phyloP scores from a whole-genome alignment of 2,888 invertebrate species.

The Scaptomyza reducta region DNA sequence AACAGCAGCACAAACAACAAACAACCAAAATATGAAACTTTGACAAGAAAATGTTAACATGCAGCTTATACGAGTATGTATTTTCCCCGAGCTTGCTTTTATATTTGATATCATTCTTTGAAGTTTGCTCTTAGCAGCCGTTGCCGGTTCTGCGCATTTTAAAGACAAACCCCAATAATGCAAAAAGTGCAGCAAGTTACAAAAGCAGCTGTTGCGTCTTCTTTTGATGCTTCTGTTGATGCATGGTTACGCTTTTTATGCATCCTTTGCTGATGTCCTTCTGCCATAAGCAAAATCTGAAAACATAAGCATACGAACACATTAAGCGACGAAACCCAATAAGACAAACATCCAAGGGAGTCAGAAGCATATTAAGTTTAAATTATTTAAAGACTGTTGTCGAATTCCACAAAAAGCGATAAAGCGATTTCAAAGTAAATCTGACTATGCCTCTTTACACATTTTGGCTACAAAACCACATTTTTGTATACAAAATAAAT shows the following conservation, averaged over 20 bases:
- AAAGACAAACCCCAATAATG: constrained; percentile 48
- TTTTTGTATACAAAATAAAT: too few relatives aligned
- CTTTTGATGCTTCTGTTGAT: constrained; percentile 13
- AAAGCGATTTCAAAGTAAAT: too few relatives aligned
- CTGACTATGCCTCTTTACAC: too few relatives aligned
- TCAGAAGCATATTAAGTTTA: too few relatives aligned
- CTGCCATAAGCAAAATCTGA: constrained; percentile 17
- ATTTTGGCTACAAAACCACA: too few relatives aligned
- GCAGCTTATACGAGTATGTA: constrained; percentile 35
- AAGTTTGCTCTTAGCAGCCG: constrained; percentile 20
- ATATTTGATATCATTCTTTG: constrained; percentile 9
- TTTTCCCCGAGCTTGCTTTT: constrained; percentile 4
- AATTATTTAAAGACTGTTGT: too few relatives aligned
- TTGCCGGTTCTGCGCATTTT: constrained; percentile 17
- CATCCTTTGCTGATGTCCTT: constrained; percentile 21
- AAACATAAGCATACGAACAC: constrained; percentile 39
- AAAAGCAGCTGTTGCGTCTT: constrained; percentile 33
- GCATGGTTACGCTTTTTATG: constrained; percentile 19
- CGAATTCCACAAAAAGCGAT: too few relatives aligned
- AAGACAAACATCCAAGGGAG: not conserved
- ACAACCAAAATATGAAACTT: constrained; percentile 32
- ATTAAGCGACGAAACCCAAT: constrained; percentile 20
- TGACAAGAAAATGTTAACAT: constrained; percentile 55
- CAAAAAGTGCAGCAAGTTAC: constrained; percentile 39
- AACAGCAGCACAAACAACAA: constrained; percentile 8